Conservation (phyloP, 2,888 invertebrate genomes). For the Rotaria socialis region DNA sequence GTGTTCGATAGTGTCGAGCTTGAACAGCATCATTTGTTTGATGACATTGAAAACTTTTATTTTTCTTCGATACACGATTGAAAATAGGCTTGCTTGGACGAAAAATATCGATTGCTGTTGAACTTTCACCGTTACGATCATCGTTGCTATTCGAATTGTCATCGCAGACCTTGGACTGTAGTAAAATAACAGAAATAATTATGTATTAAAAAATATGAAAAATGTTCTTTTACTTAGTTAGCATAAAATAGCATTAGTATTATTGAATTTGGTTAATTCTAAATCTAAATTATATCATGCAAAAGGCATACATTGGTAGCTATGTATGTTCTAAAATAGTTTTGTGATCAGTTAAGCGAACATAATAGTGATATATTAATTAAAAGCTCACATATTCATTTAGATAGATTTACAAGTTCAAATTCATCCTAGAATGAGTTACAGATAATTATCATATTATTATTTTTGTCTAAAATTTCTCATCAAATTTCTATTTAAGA, state of each 20-base stretch:
- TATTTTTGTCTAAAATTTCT: too few relatives aligned
- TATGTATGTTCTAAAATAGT: not conserved
- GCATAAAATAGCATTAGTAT: not conserved
- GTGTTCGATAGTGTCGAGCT: not conserved
- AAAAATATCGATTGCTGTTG: not conserved
- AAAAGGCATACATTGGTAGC: not conserved
- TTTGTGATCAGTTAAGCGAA: not conserved
- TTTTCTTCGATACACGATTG: not conserved
- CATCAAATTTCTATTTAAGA: not conserved
- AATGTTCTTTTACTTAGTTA: not conserved
- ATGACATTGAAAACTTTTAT: not conserved
- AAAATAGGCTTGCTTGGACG: not conserved
- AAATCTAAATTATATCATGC: not conserved
- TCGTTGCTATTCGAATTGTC: not conserved
- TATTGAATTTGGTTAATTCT: not conserved
- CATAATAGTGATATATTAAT: too few relatives aligned
- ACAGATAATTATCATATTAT: not conserved
- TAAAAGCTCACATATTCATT: not conserved
- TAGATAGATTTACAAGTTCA: not conserved
- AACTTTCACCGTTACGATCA: not conserved
- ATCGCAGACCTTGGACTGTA: not conserved
- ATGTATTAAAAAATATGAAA: not conserved
- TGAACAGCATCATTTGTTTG: not conserved
- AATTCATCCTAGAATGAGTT: not conserved
- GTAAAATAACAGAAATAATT: not conserved